Evolutionary conservation across 2,797 vertebrate species (phyloP), one percentile per base, ranked within the genome.

Genomic region (Delichon dasypus): DNA sequence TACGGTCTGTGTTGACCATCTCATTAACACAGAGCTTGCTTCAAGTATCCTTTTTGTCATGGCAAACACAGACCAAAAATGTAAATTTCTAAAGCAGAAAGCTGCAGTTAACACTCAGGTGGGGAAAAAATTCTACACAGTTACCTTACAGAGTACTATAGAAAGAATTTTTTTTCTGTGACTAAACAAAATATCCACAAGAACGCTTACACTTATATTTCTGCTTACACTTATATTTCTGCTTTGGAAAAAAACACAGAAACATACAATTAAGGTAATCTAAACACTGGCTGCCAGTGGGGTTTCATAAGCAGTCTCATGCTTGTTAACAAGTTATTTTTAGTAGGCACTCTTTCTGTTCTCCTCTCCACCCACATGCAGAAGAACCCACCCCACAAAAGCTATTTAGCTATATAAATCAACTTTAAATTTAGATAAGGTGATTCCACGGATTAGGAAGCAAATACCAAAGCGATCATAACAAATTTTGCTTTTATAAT

Each of bases 281-380:
- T 82, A 94, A 95, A 92, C 85, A 89, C 58, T 62, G 66, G 66
- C 82, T 93, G 90, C 78, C 25, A 38, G 83, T 47, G 64, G 25
- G 20, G 77, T 92, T 94, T 96, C 88, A 94, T 86, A 95, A 94
- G 85, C 85, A 86, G 58, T 76, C 83, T 91, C 89, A 78, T 88
- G 60, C 72, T 88, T 40, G 12, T 87, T 84, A 92, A 75, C 58
- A 85, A 71, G 88, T 44, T 96, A 95, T 96, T 96, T 96, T 95
- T 95, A 94, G 95, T 36, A 94, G 53, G 30, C 34, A 47, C 61
- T 90, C 74, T 89, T 86, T 85, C 90, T 47, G 48, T 79, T 90
- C 84, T 66, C 27, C 61, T 85, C 64, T 72, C 64, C 84, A 89
- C 75, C 78, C 76, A 89, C 79, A 92, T 2, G 8, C 77, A 88